Conservation (phyloP, 2,888 invertebrate genomes). For the Melipona beecheii region DNA sequence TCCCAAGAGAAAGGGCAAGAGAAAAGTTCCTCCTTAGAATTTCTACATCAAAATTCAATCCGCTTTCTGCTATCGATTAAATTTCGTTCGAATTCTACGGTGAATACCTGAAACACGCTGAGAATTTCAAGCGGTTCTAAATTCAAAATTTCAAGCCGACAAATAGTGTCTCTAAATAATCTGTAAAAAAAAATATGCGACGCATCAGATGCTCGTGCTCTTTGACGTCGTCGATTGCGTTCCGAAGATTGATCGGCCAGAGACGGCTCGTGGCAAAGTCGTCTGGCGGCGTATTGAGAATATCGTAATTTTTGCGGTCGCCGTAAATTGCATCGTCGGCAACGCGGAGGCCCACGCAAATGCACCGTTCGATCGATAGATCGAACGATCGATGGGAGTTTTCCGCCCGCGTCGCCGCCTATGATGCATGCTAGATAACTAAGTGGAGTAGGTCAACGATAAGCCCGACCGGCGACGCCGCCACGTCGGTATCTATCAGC, state of each 20-base stretch:
- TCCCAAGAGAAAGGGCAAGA: no score
- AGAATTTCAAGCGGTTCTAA: no score
- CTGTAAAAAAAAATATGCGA: neutral
- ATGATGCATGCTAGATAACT: constrained; percentile 47
- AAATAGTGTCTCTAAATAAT: no score
- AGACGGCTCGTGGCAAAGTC: neutral
- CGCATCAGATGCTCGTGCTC: no score
- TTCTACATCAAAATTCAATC: no score
- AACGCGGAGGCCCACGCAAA: constrained; percentile 29
- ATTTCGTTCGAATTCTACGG: no score
- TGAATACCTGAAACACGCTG: no score
- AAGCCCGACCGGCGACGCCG: constrained; percentile 32
- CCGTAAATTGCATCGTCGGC: constrained; percentile 30
- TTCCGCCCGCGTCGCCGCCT: neutral
- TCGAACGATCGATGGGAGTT: constrained; percentile 38
- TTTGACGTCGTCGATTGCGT: no score
- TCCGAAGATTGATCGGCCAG: constrained; percentile 34
- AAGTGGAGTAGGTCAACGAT: constrained; percentile 62
- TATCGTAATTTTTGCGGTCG: constrained; percentile 37
- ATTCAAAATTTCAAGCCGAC: no score
- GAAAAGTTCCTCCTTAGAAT: no score
- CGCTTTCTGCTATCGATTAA: no score
- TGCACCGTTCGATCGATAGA: constrained; percentile 33
- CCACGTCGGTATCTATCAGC: constrained; percentile 46
- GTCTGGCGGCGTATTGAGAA: constrained; percentile 21